phyloP scores from a whole-genome alignment of 35 echinoderm and acorn worm species.

The Anneissia japonica region DNA sequence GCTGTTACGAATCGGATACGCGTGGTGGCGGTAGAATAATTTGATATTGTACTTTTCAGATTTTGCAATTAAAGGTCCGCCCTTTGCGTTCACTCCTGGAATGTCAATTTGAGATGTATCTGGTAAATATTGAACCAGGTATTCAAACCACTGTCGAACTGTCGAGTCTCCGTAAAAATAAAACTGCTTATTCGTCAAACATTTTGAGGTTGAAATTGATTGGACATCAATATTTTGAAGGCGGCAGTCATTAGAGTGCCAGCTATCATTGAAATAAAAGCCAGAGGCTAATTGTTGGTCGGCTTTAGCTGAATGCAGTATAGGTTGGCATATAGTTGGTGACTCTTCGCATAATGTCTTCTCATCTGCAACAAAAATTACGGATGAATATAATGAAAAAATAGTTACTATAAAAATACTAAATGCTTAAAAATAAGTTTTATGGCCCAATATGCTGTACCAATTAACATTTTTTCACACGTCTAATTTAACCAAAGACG shows the following conservation, averaged over 20 bases:
- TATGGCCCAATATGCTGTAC: no score
- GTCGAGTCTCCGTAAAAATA: conserved; percentile 67
- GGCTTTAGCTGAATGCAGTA: neutral
- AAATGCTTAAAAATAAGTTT: no score
- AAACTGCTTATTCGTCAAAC: conserved; percentile 24
- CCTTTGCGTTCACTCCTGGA: neutral
- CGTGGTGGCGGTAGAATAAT: conserved; percentile 39
- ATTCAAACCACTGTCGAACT: conserved; percentile 39
- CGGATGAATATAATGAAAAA: no score
- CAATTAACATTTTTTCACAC: no score
- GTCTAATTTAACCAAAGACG: no score
- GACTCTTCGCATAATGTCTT: neutral
- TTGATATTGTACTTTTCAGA: conserved; percentile 18
- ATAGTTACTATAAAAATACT: no score
- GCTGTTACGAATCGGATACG: conserved; percentile 44
- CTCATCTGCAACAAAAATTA: neutral
- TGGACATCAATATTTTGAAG: neutral
- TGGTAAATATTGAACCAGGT: conserved; percentile 1
- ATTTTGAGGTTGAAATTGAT: neutral
- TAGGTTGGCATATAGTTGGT: neutral
- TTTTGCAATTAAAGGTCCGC: conserved; percentile 27
- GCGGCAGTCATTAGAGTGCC: conserved; percentile 25
- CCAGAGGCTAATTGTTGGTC: neutral
- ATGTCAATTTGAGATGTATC: conserved; percentile 9
- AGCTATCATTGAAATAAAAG: conserved; percentile 32